A percentile compares a stretch with the other conserved stretches of the same genome.
Evolutionary conservation across 2,113 vertebrate species (phyloP).

Genomic region (Epinephelus lanceolatus): DNA sequence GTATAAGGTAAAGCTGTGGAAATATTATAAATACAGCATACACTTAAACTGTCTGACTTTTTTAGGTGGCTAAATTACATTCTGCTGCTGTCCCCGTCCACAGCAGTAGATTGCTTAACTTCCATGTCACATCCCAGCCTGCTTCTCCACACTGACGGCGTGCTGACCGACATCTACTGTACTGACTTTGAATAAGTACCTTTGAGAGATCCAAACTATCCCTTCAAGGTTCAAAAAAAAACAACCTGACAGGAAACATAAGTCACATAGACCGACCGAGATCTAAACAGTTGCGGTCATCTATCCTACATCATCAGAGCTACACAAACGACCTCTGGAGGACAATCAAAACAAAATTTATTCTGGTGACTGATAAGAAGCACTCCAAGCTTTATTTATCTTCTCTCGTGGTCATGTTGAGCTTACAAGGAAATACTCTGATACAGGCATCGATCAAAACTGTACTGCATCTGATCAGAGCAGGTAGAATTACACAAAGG

Average conservation of each 20-base stretch:
- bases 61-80: no score
- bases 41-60: no score
- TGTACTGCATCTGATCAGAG: not conserved
- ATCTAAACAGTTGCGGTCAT: not conserved
- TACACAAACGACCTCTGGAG: not conserved
- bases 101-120: no score
- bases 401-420: conserved; percentile 6
- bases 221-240: not conserved
- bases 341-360: conserved; percentile 1
- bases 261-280: not conserved
- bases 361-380: conserved; percentile 12
- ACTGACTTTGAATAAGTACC: no score
- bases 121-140: no score
- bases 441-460: conserved; percentile 14
- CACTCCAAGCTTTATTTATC: conserved; percentile 10
- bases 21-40: no score
- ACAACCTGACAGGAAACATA: not conserved
- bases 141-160: no score
- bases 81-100: no score
- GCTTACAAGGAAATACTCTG: not conserved
- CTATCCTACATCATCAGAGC: not conserved
- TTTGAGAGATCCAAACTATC: no score
- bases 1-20: no score
- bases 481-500: not conserved
- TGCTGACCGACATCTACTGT: no score